These are phyloP conservation scores for Poecilus cupreus DNA, from an alignment of 2,888 invertebrate genomes.

Conservation along the genomic window DNA sequence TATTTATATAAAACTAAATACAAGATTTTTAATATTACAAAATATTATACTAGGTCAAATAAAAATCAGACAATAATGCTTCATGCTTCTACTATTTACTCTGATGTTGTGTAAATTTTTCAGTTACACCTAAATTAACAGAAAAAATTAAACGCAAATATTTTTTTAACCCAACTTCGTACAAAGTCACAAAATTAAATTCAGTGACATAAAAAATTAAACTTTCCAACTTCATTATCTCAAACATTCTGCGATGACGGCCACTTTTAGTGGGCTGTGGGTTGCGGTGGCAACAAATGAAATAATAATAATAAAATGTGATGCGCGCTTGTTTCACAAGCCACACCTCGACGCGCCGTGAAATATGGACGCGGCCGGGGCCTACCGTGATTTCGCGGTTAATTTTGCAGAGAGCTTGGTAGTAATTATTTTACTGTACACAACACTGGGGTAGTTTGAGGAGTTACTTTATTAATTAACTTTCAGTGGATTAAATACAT, in stretches of 20 bases:
- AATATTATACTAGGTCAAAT: too few species aligned
- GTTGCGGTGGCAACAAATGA: conserved; percentile 13
- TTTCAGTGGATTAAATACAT: too few species aligned
- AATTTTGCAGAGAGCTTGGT: not conserved
- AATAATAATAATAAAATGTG: conserved; percentile 1
- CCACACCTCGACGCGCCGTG: not conserved
- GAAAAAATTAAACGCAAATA: conserved; percentile 21
- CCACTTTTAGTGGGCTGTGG: not conserved
- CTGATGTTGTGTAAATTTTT: not conserved
- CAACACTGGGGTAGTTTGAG: too few species aligned
- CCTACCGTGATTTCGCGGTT: conserved; percentile 23
- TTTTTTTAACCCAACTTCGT: not conserved
- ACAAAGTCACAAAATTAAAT: not conserved
- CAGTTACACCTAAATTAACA: conserved; percentile 7
- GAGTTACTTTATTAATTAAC: too few species aligned
- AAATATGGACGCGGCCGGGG: not conserved
- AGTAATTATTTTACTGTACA: not conserved
- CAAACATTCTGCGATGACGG: not conserved
- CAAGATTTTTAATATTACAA: too few species aligned
- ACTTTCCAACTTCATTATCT: conserved; percentile 10
- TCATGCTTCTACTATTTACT: too few species aligned
- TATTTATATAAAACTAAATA: too few species aligned
- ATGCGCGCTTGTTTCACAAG: not conserved
- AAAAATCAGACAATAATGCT: too few species aligned
- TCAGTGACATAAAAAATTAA: conserved; percentile 22